Evolutionary conservation across 2,888 invertebrate genomes (phyloP).

Genomic region (Lasioglossum lativentre): DNA sequence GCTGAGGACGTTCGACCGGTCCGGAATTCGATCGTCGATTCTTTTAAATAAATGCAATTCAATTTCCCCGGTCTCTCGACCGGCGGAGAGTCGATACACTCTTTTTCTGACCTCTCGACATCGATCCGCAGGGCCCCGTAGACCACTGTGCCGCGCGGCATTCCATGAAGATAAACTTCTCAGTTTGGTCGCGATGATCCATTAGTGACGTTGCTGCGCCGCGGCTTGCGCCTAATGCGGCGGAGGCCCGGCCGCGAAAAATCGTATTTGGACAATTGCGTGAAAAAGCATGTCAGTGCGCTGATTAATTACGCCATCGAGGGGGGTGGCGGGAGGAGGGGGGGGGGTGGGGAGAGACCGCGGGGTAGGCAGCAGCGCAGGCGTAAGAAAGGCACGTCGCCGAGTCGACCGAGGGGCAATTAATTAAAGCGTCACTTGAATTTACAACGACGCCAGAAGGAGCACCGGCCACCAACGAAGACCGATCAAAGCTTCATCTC

Average conservation of each 20-base stretch:
- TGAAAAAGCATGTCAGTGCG: conserved; percentile 66
- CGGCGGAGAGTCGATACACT: not conserved
- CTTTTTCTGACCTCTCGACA: not conserved
- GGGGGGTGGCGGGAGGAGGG: too few relatives aligned
- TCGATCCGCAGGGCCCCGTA: not conserved
- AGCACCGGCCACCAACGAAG: conserved; percentile 67
- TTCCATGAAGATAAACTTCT: conserved; percentile 41
- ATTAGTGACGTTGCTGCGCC: conserved; percentile 39
- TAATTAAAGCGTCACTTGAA: conserved; percentile 75
- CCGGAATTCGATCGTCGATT: not conserved
- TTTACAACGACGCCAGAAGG: conserved; percentile 66
- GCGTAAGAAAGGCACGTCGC: conserved; percentile 66
- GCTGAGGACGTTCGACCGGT: not conserved
- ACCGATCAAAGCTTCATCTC: conserved; percentile 61
- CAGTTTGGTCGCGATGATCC: conserved; percentile 47
- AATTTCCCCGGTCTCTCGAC: not conserved
- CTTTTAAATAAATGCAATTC: conserved; percentile 12
- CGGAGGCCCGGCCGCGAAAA: conserved; percentile 26
- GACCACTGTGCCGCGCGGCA: not conserved
- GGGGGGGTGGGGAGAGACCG: not conserved
- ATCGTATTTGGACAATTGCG: conserved; percentile 61
- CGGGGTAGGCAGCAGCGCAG: conserved; percentile 10
- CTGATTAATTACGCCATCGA: conserved; percentile 68
- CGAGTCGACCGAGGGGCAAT: conserved; percentile 57
- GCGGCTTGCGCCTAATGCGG: conserved; percentile 31